Evolutionary conservation across 2,888 invertebrate genomes (phyloP).

Genomic region (Serrognathus titanus): DNA sequence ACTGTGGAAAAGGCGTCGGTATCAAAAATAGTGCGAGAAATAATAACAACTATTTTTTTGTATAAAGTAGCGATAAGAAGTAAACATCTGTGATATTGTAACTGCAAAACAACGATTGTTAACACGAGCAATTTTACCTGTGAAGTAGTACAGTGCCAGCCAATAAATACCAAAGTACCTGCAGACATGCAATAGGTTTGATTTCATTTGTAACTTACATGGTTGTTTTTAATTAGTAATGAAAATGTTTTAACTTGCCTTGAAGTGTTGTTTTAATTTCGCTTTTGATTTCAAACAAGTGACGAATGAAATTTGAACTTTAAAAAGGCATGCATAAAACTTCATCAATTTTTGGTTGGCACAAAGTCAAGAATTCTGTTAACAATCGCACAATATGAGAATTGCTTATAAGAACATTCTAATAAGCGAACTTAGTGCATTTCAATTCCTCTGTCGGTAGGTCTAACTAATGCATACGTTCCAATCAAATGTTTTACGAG

Average conservation of each 20-base stretch:
- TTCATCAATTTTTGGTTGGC: slow-evolving; percentile 1
- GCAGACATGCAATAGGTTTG: slow-evolving; percentile 11
- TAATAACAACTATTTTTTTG: slow-evolving; percentile 16
- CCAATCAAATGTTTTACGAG: not conserved
- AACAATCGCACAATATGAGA: not conserved
- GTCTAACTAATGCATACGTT: not conserved
- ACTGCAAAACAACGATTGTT: slow-evolving; percentile 38
- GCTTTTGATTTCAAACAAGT: too few species aligned
- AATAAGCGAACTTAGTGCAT: not conserved
- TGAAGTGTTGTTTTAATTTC: too few species aligned
- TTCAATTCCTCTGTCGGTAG: not conserved
- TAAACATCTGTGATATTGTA: slow-evolving; percentile 52
- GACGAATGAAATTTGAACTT: too few species aligned
- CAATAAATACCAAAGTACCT: slow-evolving; percentile 22
- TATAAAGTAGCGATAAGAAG: slow-evolving; percentile 44
- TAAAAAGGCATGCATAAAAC: not conserved
- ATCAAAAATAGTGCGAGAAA: slow-evolving; percentile 1
- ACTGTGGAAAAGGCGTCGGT: not conserved
- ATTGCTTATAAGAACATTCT: not conserved
- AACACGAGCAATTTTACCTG: slow-evolving; percentile 21
- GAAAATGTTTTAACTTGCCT: too few species aligned
- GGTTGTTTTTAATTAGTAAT: too few species aligned
- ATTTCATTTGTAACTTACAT: not conserved
- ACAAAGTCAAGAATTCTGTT: not conserved
- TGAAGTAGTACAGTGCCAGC: slow-evolving; percentile 1